Conservation (phyloP, 2,888 invertebrate genomes). For the Orchesellides sinensis region DNA sequence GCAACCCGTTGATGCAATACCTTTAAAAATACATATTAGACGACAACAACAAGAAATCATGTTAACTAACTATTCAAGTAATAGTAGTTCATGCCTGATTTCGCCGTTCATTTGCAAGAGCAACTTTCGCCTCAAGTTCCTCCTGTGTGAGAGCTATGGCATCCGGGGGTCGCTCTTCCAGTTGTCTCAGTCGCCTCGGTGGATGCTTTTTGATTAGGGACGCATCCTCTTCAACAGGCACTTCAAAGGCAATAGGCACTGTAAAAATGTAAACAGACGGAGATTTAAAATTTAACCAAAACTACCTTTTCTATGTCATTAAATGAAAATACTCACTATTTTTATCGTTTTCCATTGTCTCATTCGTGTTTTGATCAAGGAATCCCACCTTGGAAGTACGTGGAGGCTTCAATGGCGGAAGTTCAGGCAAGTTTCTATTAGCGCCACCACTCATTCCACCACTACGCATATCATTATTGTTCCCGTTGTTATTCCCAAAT, state of each 20-base stretch:
- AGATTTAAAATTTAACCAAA: constrained; percentile 6
- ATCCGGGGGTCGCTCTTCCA: constrained; percentile 70
- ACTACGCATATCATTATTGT: constrained; percentile 54
- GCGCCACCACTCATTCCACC: constrained; percentile 45
- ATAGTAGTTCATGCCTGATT: constrained; percentile 64
- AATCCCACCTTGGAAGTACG: constrained; percentile 69
- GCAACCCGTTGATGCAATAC: constrained; percentile 73
- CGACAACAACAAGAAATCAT: too few relatives aligned
- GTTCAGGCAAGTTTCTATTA: constrained; percentile 62
- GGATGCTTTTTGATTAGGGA: constrained; percentile 73
- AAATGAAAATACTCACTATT: constrained; percentile 14
- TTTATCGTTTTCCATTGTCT: neutral
- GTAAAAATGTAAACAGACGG: constrained; percentile 7
- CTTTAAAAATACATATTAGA: constrained; percentile 40
- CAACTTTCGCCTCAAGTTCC: constrained; percentile 72
- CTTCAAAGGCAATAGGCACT: constrained; percentile 74
- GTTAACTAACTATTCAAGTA: neutral
- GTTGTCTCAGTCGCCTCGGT: constrained; percentile 70
- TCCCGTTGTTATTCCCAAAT: constrained; percentile 65
- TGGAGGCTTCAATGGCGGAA: constrained; percentile 73
- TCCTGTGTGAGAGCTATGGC: constrained; percentile 68
- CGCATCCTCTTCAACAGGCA: constrained; percentile 70
- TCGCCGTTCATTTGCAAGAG: constrained; percentile 73
- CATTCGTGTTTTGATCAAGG: constrained; percentile 57
- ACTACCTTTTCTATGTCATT: too few relatives aligned